Conservation (phyloP, 2,113 vertebrate species). For the Promerops cafer region DNA sequence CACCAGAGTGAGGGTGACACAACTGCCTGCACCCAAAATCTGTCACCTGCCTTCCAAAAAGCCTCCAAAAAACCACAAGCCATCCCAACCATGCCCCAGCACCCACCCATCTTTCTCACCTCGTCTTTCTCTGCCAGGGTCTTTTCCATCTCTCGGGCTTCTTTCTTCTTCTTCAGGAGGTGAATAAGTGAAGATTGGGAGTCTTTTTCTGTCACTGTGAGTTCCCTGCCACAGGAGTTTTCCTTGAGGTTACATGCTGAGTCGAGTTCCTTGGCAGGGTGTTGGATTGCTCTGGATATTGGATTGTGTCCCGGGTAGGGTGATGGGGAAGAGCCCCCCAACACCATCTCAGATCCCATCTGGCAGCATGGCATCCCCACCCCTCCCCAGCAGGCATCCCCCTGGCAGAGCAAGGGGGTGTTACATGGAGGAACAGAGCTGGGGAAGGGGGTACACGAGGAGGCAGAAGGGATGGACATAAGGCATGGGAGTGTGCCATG, state of each 20-base stretch:
- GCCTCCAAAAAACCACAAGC: neutral
- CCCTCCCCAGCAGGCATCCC: neutral
- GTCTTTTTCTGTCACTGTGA: conserved; percentile 3
- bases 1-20: neutral
- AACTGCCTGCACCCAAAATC: neutral
- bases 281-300: neutral
- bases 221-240: conserved; percentile 34
- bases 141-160: conserved; percentile 23
- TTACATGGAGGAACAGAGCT: neutral
- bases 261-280: neutral
- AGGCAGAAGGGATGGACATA: neutral
- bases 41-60: neutral
- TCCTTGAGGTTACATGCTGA: rapidly evolving
- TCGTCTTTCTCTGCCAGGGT: conserved; percentile 57
- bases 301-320: rapidly evolving
- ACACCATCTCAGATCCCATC: neutral
- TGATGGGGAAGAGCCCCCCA: neutral
- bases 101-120: neutral
- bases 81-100: rapidly evolving
- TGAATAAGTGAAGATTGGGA: neutral
- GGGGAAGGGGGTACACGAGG: neutral
- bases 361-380: neutral
- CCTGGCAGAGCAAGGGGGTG: neutral
- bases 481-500: neutral
- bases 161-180: conserved; percentile 62